Evolutionary conservation across 1,140 invertebrate species (phyloP).

Genomic region (Laupala kohalensis): DNA sequence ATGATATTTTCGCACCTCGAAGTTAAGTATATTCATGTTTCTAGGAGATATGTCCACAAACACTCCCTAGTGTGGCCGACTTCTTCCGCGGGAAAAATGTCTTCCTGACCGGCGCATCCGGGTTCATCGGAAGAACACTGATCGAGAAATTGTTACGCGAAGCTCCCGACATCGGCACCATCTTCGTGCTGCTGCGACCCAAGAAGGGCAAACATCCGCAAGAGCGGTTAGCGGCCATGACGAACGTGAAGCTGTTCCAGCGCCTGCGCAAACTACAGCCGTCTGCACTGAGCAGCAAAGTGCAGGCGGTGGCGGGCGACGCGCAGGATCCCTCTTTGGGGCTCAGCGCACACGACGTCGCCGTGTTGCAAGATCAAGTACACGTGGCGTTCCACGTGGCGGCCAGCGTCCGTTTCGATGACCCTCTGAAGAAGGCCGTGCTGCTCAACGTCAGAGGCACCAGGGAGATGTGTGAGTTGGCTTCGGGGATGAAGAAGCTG

Average conservation of each 20-base stretch:
- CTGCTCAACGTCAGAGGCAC: slow-evolving; percentile 27
- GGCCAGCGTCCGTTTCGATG: slow-evolving; percentile 33
- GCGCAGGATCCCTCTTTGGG: slow-evolving; percentile 38
- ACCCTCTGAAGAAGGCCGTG: slow-evolving; percentile 19
- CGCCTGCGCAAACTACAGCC: neutral
- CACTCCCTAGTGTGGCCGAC: no score
- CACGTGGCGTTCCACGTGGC: slow-evolving; percentile 52
- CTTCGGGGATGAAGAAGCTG: neutral
- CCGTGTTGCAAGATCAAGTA: slow-evolving; percentile 34
- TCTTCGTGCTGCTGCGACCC: no score
- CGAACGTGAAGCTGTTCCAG: neutral
- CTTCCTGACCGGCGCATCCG: no score
- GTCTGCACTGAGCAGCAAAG: neutral
- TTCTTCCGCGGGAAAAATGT: no score
- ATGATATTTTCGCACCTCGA: no score
- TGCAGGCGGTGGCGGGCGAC: slow-evolving; percentile 32
- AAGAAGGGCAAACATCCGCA: no score
- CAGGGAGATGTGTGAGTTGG: slow-evolving; percentile 15
- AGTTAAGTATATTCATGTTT: no score
- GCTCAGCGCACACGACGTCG: slow-evolving; percentile 22
- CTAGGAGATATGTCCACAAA: no score
- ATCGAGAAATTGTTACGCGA: no score
- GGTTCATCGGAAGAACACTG: no score
- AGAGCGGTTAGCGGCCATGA: no score
- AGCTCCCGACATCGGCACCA: no score